Percentiles rank a stretch among this genome's conserved stretches.
Evolutionary conservation across 2,888 invertebrate genomes (phyloP).

Genomic region (Drosophila neotestacea): DNA sequence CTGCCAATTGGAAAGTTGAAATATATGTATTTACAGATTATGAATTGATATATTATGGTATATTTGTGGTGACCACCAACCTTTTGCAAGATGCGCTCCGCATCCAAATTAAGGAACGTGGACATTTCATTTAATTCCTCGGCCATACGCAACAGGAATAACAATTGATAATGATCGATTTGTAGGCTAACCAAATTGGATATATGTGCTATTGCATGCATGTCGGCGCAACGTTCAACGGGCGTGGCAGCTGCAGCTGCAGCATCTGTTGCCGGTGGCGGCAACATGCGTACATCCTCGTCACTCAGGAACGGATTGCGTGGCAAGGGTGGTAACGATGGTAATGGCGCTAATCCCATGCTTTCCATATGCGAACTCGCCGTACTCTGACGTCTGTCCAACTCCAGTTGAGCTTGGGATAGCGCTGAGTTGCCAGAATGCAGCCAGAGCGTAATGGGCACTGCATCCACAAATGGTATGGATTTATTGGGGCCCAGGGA

Average conservation of each 20-base stretch:
- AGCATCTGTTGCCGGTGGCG: constrained; percentile 35
- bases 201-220: constrained; percentile 93
- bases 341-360: constrained; percentile 66
- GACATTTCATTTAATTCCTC: constrained; percentile 93
- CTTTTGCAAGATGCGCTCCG: constrained; percentile 89
- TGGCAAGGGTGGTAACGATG: constrained; percentile 63
- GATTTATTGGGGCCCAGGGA: constrained; percentile 90
- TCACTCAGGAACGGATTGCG: constrained; percentile 83
- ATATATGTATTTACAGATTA: neutral
- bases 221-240: constrained; percentile 87
- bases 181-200: constrained; percentile 94
- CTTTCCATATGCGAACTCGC: constrained; percentile 68
- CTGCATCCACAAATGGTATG: constrained; percentile 93
- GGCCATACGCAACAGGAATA: constrained; percentile 93
- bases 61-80: constrained; percentile 61
- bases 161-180: constrained; percentile 96
- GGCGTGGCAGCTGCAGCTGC: constrained; percentile 79
- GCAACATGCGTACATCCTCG: constrained; percentile 73
- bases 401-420: constrained; percentile 80
- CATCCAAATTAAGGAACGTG: constrained; percentile 92
- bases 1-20: constrained; percentile 48
- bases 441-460: constrained; percentile 95
- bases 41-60: neutral
- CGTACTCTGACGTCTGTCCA: constrained; percentile 42
- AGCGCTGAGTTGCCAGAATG: constrained; percentile 81